Evolutionary conservation across 2,113 vertebrate genomes (phyloP).

Genomic region (Origma solitaria): DNA sequence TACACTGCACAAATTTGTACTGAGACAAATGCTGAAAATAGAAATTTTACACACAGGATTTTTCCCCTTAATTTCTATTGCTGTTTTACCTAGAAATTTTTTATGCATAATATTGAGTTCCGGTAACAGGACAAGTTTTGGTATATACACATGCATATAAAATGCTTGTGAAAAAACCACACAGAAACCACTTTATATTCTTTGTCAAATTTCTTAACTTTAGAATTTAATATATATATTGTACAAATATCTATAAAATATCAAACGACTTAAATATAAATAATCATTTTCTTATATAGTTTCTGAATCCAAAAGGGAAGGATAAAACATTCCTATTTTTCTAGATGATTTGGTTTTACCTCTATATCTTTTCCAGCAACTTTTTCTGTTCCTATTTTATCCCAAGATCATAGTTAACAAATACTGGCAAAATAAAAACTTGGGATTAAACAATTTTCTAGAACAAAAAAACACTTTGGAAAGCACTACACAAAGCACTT

Average conservation of each 20-base stretch:
- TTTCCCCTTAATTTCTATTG: neutral
- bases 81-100: neutral
- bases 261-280: neutral
- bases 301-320: neutral
- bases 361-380: neutral
- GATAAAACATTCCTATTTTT: neutral
- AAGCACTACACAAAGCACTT: neutral
- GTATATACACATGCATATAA: fast-evolving
- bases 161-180: neutral
- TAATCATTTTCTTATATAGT: neutral
- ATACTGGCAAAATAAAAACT: neutral
- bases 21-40: neutral
- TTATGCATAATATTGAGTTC: neutral
- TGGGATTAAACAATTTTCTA: neutral
- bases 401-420: neutral
- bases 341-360: neutral
- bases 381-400: neutral
- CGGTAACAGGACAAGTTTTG: neutral
- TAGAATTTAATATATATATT: neutral
- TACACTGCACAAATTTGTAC: neutral
- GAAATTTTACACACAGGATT: neutral
- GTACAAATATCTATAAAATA: neutral
- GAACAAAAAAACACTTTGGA: neutral
- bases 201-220: neutral
- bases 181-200: neutral